Evolutionary conservation across 2,797 vertebrate species (phyloP), one percentile per base, ranked within the genome.

Genomic region (Takifugu ocellatus): DNA sequence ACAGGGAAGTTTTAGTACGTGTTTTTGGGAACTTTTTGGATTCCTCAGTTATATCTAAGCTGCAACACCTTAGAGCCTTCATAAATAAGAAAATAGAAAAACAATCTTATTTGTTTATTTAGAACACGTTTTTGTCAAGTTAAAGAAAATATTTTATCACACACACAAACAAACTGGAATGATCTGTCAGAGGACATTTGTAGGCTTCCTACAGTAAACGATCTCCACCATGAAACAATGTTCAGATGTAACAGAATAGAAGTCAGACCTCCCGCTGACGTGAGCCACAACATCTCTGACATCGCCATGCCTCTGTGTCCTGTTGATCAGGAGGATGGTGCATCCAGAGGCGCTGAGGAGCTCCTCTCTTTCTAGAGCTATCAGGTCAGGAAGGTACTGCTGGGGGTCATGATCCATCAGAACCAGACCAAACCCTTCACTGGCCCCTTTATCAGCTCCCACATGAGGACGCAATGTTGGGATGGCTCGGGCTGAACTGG

Each of bases 361-460:
- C 5, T 73, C 62, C 31, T 72, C 54, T 15, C 47, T 66, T 51
- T 89, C 76, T 72, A 91, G 70, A 48, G 79, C 70, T 66, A 64
- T 71, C 55, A 92, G 76, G 61, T 87, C 85, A 10, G 66, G 33
- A 6, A 91, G 82, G 68, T 90, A 89, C 61, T 70, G 75, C 25
- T 63, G 60, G 3, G 74, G 78, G 27, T 85, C 58, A 1, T 90
- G 87, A 70, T 91, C 89, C 88, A 92, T 90, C 43, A 92, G 66
- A 39, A 91, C 78, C 51, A 92, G 72, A 49, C 63, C 52, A 42
- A 90, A 59, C 1, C 54, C 58, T 7, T 45, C 55, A 1, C 63
- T 39, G 39, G 15, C 5, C 3, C 15, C 52, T 25, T 10, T 15
- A 6, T 69, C 33, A 14, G 49, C 44, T 12, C 70, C 72, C 3